phyloP scores from a whole-genome alignment of 1,140 invertebrate species.

The Aphidius ervi region DNA sequence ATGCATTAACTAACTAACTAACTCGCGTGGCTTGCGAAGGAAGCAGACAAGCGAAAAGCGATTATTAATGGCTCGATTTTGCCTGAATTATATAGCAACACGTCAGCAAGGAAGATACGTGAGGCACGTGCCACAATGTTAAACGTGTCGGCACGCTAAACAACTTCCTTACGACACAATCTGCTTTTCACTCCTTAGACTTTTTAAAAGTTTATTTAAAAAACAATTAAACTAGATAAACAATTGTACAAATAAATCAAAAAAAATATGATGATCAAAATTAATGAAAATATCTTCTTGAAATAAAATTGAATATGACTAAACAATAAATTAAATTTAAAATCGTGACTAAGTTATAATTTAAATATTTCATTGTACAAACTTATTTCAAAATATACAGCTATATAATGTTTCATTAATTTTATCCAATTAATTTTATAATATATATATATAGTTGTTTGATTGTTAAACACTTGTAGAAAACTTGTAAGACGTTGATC shows the following conservation, averaged over 20 bases:
- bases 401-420: too few relatives aligned
- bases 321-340: too few relatives aligned
- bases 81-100: conserved; percentile 31
- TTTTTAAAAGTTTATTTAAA: neutral
- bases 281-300: too few relatives aligned
- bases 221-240: too few relatives aligned
- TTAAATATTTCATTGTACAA: too few relatives aligned
- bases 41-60: conserved; percentile 24
- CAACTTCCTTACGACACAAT: conserved; percentile 5
- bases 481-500: neutral
- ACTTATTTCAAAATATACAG: too few relatives aligned
- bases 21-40: conserved; percentile 26
- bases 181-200: neutral
- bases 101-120: conserved; percentile 24
- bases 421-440: too few relatives aligned
- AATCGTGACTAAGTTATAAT: too few relatives aligned
- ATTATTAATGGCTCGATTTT: conserved; percentile 33
- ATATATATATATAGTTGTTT: too few relatives aligned
- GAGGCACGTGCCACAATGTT: conserved; percentile 28
- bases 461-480: neutral
- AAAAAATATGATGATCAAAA: too few relatives aligned
- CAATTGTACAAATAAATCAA: too few relatives aligned
- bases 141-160: conserved; percentile 22
- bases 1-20: neutral
- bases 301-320: too few relatives aligned